phyloP scores from a whole-genome alignment of 2,888 invertebrate genomes.

The Chloroclystis v-ata region DNA sequence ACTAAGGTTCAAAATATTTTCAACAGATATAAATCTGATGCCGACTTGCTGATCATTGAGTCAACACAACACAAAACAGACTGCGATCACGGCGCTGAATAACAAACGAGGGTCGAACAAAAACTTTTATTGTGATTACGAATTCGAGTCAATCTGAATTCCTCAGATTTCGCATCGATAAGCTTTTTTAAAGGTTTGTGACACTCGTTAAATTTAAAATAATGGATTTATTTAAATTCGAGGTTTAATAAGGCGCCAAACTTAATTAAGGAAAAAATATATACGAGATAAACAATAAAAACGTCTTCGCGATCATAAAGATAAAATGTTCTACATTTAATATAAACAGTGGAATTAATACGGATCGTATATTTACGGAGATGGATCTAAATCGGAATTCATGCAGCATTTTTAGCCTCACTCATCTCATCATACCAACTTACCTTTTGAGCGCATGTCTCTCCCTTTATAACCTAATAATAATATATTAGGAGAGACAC shows the following conservation, averaged over 20 bases:
- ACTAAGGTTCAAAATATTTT: too few species aligned
- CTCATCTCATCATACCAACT: too few species aligned
- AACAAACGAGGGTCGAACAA: slow-evolving; percentile 24
- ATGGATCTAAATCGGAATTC: too few species aligned
- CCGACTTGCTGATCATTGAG: slow-evolving; percentile 29
- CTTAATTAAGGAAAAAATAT: slow-evolving; percentile 1
- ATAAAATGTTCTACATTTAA: too few species aligned
- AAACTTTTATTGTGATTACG: slow-evolving; percentile 22
- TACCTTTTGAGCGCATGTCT: too few species aligned
- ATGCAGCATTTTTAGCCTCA: too few species aligned
- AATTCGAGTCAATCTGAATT: slow-evolving; percentile 23
- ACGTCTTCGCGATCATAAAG: background rate
- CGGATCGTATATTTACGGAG: too few species aligned
- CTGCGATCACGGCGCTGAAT: slow-evolving; percentile 29
- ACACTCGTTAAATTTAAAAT: slow-evolving; percentile 12
- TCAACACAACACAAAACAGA: slow-evolving; percentile 25
- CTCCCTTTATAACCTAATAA: too few species aligned
- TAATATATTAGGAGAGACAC: too few species aligned
- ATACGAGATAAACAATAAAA: background rate
- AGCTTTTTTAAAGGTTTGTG: slow-evolving; percentile 24
- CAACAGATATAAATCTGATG: too few species aligned
- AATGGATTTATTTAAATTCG: slow-evolving; percentile 6
- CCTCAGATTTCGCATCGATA: slow-evolving; percentile 25
- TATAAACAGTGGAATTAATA: too few species aligned
- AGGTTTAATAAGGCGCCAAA: background rate